Evolutionary conservation across 2,113 vertebrate genomes (phyloP).

Genomic region (Bucco capensis): DNA sequence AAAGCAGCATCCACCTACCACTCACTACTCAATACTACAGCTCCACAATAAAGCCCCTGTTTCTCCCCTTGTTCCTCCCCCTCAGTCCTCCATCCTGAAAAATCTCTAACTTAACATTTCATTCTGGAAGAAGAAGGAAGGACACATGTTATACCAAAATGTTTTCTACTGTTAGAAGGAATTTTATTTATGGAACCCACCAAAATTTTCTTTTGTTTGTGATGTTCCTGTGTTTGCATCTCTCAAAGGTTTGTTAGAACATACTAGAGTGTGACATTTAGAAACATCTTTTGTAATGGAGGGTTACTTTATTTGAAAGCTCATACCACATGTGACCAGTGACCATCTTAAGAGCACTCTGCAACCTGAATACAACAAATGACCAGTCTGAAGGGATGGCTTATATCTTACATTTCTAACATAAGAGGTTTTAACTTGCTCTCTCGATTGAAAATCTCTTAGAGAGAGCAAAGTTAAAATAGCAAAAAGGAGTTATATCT

Average conservation of each 20-base stretch:
- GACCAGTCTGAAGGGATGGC: neutral
- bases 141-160: neutral
- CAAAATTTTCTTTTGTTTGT: neutral
- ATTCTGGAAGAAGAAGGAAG: constrained; percentile 39
- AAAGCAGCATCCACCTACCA: neutral
- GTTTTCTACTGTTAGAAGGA: neutral
- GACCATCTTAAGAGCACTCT: neutral
- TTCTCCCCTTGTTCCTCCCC: neutral
- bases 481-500: neutral
- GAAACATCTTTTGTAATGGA: neutral
- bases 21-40: neutral
- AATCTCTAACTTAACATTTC: neutral
- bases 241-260: neutral
- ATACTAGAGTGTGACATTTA: fast-evolving
- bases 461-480: neutral
- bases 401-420: neutral
- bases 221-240: neutral
- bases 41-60: neutral
- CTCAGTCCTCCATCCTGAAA: neutral
- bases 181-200: neutral
- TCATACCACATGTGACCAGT: neutral
- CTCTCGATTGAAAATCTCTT: neutral
- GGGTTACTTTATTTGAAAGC: neutral
- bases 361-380: neutral
- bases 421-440: neutral